A percentile compares a stretch with the other conserved stretches of the same genome.
These are phyloP conservation scores for Heterodera filipjevi DNA, from an alignment of 2,888 invertebrate species.

Conservation along the genomic window DNA sequence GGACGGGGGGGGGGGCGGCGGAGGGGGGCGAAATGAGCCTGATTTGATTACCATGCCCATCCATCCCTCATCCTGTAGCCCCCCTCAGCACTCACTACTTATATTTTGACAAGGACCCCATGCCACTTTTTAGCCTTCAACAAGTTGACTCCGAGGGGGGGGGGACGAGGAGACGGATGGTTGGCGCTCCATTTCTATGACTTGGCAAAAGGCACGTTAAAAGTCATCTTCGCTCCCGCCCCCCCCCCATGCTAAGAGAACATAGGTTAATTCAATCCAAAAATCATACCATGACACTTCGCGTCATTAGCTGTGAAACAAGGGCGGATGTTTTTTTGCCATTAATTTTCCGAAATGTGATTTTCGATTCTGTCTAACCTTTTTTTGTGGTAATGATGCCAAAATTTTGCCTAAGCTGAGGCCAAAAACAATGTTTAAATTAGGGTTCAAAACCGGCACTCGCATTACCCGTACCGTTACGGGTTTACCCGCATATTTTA, in stretches of 20 bases:
- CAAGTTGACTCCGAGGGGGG: background rate
- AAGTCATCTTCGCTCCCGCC: background rate
- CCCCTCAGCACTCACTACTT: background rate
- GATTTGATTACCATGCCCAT: background rate
- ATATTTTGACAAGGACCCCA: background rate
- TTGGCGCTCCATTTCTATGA: background rate
- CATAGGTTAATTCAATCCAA: background rate
- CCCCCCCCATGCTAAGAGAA: background rate
- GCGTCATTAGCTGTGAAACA: background rate
- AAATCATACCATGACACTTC: background rate
- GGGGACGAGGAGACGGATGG: too few relatives aligned
- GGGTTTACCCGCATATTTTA: too few relatives aligned
- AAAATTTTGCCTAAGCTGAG: too few relatives aligned
- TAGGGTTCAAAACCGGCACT: too few relatives aligned
- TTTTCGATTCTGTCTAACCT: too few relatives aligned
- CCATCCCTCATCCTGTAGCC: background rate
- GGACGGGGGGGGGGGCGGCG: background rate
- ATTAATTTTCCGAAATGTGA: too few relatives aligned
- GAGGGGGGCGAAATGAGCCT: background rate
- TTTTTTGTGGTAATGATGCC: too few relatives aligned
- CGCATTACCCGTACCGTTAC: too few relatives aligned
- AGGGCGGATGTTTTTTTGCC: too few relatives aligned
- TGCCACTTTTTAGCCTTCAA: background rate
- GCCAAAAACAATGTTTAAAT: too few relatives aligned
- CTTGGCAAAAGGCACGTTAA: background rate